Evolutionary conservation across 1,140 invertebrate species (phyloP), one percentile per base, ranked within the genome.

Genomic region (Paramacrobiotus metropolitanus): DNA sequence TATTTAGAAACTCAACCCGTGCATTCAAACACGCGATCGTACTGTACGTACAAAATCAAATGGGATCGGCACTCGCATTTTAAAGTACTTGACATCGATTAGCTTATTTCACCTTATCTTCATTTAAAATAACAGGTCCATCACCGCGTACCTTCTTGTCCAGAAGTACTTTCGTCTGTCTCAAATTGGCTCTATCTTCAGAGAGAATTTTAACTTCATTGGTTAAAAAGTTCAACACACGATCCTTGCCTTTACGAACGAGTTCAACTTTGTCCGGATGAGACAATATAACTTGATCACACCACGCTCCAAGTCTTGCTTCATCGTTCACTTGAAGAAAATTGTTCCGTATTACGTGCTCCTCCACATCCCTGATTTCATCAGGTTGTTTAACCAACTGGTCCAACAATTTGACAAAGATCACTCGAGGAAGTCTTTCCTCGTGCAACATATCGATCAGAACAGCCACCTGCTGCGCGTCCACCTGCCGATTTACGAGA

Each of bases 241-340:
- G 84, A 1, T 65, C 71, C 70, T 85, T 85, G n/a, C 84, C 83
- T 2, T 71, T 72, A 70, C 79, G 80, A 67, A 80, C 85, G 65
- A 79, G 73, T 65, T 74, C 72, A 62, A 67, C 60, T 29, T 64
- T 67, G 69, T 83, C 80, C 28, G 79, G 75, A 74, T 86, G 82
- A 64, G 81, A 76, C 21, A 78, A 65, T 29, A 87, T 70, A 0
- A 82, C 72, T 68, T 78, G 68, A 45, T 72, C 64, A 71, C 84
- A 86, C 30, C 81, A 70, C 65, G 77, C 70, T 44, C 70, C 74
- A 61, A 87, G 77, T 69, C 77, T 72, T 21, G 70, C 65, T 63
- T 76, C 68, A 68, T 84, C 78, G 29, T 69, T 78, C 61, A 86
- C 81, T 69, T 82, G 74, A 40, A 70, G 68, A 78, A 80, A 81